A percentile compares a stretch with the other conserved stretches of the same genome.
Evolutionary conservation across 2,797 vertebrate species (phyloP).

Genomic region (Cuculus canorus): DNA sequence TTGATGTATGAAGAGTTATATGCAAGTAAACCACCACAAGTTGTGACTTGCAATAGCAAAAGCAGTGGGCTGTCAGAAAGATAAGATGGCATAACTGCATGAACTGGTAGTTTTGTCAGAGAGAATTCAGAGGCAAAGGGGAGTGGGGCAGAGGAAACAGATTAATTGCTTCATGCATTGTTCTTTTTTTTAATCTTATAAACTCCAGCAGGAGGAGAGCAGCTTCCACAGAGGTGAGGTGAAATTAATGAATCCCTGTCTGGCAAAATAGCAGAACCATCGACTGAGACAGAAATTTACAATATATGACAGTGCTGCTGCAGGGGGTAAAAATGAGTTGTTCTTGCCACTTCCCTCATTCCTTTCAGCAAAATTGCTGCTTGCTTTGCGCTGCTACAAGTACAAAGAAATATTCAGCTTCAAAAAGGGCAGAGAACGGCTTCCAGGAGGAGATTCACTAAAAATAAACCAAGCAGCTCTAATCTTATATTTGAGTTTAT

Average conservation of each 20-base stretch:
- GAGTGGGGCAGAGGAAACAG: not conserved
- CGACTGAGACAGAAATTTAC: not conserved
- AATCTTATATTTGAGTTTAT: not conserved
- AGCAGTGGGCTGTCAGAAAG: not conserved
- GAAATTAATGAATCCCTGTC: not conserved
- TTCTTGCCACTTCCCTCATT: not conserved
- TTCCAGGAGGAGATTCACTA: not conserved
- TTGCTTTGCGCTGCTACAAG: not conserved
- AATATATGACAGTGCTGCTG: not conserved
- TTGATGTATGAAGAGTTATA: not conserved
- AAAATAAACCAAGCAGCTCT: slow-evolving; percentile 14
- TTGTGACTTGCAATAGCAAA: not conserved
- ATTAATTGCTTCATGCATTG: not conserved
- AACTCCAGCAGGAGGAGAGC: not conserved
- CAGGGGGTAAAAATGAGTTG: not conserved
- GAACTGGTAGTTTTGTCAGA: not conserved
- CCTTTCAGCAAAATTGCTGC: not conserved
- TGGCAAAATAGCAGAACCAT: not conserved
- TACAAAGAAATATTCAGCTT: not conserved
- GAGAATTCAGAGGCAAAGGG: not conserved
- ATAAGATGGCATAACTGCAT: not conserved
- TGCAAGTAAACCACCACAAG: not conserved
- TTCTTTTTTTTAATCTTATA: not conserved
- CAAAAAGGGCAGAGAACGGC: not conserved
- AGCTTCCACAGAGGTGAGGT: not conserved